Base-by-base conservation (phyloP, 2,888 invertebrate genomes). In the Ethmia dodecea region DNA sequence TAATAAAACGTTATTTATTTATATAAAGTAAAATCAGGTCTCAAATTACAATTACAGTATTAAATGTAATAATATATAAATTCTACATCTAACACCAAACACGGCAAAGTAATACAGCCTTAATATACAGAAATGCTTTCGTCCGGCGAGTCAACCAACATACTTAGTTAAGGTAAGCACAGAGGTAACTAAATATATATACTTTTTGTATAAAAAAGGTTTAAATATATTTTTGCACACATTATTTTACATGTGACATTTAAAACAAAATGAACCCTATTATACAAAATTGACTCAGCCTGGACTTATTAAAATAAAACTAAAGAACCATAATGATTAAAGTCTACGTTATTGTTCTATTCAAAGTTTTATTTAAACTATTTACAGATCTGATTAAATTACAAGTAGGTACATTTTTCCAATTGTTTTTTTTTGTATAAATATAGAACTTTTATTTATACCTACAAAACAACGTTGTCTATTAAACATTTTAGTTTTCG, bases 61-160 rank as follows among this genome's bases (percentile, higher is more conserved):
- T 26, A n/a, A n/a, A 52, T 39, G 43, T 32, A 38, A 42, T 42
- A 43, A 39, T 45, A 45, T 45, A 46, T 48, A 41, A 49, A 47
- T 33, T 46, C 50, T 72, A 72, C 35, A 40, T 43, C 72, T 78
- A 80, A 83, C 81, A 83, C 55, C 81, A 77, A 83, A 83, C 79
- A 79, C 69, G 36, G 78, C 81, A 83, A 81, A 69, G 49, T 29
- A 80, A 39, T 42, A 51, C 47, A 72, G 73, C 74, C 42, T 51
- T 72, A 61, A 71, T 12, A 43, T 76, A 79, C 77, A 79, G 62
- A 57, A 58, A 70, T 55, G 78, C 77, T 25, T 55, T 34, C 48
- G 49, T 44, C 8, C 18, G 5, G 5, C 18, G 18, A 18, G 8
- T 18, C 5, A 18, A 18, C 8, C 8, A 18, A 18, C 18, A 8